phyloP scores from a whole-genome alignment of 2,888 invertebrate genomes.

The Scotopteryx bipunctaria region DNA sequence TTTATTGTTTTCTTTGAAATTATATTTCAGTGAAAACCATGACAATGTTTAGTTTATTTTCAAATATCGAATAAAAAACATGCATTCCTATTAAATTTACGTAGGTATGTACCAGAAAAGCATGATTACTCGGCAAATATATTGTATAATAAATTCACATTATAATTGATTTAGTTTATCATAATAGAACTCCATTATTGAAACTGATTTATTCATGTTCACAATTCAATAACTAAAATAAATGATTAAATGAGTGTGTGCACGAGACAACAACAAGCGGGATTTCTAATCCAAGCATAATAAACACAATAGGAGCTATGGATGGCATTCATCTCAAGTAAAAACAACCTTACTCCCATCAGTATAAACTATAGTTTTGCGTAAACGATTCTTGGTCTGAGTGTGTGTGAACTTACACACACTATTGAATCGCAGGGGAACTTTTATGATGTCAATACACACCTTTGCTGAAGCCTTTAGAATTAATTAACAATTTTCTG shows the following conservation, averaged over 20 bases:
- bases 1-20: background rate
- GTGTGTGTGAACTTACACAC: constrained; percentile 42
- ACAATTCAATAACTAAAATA: constrained; percentile 42
- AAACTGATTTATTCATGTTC: constrained; percentile 25
- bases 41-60: background rate
- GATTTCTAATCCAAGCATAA: constrained; percentile 60
- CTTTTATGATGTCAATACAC: constrained; percentile 66
- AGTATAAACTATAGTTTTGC: constrained; percentile 37
- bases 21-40: background rate
- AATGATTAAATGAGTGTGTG: constrained; percentile 40
- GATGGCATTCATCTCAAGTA: constrained; percentile 25
- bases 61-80: too few relatives aligned
- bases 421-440: constrained; percentile 54
- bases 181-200: background rate
- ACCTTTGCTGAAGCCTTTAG: constrained; percentile 59
- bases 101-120: too few relatives aligned
- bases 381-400: constrained; percentile 27
- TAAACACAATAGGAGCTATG: constrained; percentile 51
- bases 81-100: too few relatives aligned
- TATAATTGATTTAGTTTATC: too few relatives aligned
- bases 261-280: constrained; percentile 47
- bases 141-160: too few relatives aligned
- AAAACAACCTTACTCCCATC: constrained; percentile 34
- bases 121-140: too few relatives aligned
- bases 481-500: constrained; percentile 68